phyloP scores from a whole-genome alignment of 2,888 invertebrate species.

The Eueremaeus valkanovi region DNA sequence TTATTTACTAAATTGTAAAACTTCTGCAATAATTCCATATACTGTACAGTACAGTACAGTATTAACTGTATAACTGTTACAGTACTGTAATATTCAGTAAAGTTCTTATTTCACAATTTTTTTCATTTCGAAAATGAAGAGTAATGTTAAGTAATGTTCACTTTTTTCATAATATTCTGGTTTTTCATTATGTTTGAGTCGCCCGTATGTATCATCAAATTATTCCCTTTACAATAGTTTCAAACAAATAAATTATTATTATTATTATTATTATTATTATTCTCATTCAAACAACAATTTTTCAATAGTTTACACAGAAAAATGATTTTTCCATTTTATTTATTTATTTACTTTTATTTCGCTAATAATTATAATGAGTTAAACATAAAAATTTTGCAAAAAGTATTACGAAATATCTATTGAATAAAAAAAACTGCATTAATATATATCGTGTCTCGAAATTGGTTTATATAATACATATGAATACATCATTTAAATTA shows the following conservation, averaged over 20 bases:
- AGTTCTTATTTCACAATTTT: background rate
- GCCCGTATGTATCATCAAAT: slow-evolving; percentile 4
- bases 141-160: background rate
- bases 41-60: background rate
- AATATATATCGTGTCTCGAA: slow-evolving; percentile 17
- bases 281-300: background rate
- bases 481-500: background rate
- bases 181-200: background rate
- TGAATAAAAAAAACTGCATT: slow-evolving; percentile 18
- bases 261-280: slow-evolving; percentile 13
- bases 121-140: background rate
- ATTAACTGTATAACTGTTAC: too few relatives aligned
- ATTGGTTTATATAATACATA: slow-evolving; percentile 7
- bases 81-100: too few relatives aligned
- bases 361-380: background rate
- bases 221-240: slow-evolving; percentile 8
- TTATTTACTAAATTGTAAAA: slow-evolving; percentile 19
- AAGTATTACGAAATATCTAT: slow-evolving; percentile 17
- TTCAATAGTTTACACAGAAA: background rate
- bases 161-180: background rate
- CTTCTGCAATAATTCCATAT: background rate
- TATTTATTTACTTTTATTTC: background rate
- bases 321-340: background rate
- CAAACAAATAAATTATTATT: slow-evolving; percentile 3
- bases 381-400: slow-evolving; percentile 3